Evolutionary conservation across 1,140 invertebrate genomes (phyloP).

Genomic region (Myzus persicae): DNA sequence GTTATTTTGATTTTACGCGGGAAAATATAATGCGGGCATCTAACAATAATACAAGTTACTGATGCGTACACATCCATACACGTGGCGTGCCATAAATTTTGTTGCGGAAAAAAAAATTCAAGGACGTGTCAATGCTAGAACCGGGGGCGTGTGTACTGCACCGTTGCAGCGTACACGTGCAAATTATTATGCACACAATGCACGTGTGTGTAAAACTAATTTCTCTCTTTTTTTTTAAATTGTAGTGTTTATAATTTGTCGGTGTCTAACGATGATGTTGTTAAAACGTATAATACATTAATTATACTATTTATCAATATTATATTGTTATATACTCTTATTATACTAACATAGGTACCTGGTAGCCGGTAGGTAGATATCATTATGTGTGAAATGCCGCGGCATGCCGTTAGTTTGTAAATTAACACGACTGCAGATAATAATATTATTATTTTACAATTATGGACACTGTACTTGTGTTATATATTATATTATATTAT

Average conservation of each 20-base stretch:
- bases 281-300: not conserved
- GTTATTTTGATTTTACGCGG: slow-evolving; percentile 7
- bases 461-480: not conserved
- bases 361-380: not conserved
- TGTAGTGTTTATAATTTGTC: not conserved
- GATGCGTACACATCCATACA: not conserved
- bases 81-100: not conserved
- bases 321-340: too few relatives aligned
- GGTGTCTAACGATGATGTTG: not conserved
- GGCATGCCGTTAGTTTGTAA: not conserved
- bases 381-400: not conserved
- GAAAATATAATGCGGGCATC: not conserved
- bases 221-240: not conserved
- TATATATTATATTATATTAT: not conserved
- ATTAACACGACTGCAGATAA: not conserved
- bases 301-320: too few relatives aligned
- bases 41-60: not conserved
- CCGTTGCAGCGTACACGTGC: not conserved
- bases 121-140: not conserved
- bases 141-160: not conserved
- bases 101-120: not conserved
- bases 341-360: too few relatives aligned
- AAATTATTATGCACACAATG: not conserved
- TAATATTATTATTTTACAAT: not conserved
- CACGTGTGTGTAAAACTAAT: not conserved